Evolutionary conservation across 2,888 invertebrate genomes (phyloP), one percentile per base, ranked within the genome.

Genomic region (Parnassius apollo): DNA sequence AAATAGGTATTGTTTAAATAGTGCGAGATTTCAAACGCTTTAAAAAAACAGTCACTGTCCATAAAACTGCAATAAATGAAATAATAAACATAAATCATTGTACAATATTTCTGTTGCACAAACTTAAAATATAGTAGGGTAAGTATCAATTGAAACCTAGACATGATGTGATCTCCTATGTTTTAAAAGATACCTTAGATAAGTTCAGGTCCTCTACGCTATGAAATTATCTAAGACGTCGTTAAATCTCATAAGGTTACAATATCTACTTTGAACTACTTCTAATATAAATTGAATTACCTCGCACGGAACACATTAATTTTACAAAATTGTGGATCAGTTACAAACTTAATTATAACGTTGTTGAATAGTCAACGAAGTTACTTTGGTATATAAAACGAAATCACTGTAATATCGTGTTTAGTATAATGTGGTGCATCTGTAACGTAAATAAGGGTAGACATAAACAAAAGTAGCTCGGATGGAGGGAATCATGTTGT

Each of bases 271-370:
- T 45, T 59, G 42, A 22, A 46, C 68, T 65, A 65, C 49, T 53
- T 49, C 53, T 71, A 71, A 81, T 75, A 72, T 69, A 76, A 77
- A 45, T 44, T 58, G 49, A 55, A 63, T 63, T 76, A 88, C 83
- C 86, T 89, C 91, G 92, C 91, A 91, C 91, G 91, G 91, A 91
- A 88, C 87, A 88, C 91, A 88, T 88, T 86, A 87, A 89, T 86
- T 88, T 87, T 82, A 86, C 4, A 3, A 25, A 25, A 25, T 84
- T 86, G 78, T 77, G 81, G 9, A 62, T 54, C 3, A 57, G 35
- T 57, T 61, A 61, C n/a, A 55, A 57, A 45, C 49, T 60, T 64
- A 59, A 62, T 35, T 45, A 51, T 56, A 55, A 61, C 42, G 52
- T 59, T 64, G 51, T 64, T 11, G 55, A 54, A 57, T 51, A 53